A percentile compares a stretch with the other conserved stretches of the same genome.
Evolutionary conservation across 1,140 invertebrate genomes (phyloP).

Genomic region (Drosophila virilis): DNA sequence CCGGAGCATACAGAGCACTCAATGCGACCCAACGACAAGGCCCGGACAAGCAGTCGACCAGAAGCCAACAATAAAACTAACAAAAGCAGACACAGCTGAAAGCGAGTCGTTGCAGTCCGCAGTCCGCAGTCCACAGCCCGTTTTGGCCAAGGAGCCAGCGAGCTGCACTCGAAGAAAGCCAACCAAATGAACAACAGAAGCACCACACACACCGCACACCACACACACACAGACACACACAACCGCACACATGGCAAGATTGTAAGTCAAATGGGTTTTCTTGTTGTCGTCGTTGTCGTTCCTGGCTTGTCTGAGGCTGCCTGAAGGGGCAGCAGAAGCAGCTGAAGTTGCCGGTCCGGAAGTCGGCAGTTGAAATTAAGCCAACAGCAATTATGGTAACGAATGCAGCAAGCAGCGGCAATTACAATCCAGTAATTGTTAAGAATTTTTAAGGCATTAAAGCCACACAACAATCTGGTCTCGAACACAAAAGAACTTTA

Average conservation of each 20-base stretch:
- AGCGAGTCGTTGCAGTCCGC: conserved; percentile 9
- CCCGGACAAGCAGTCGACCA: conserved; percentile 15
- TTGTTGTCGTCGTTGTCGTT: conserved; percentile 60
- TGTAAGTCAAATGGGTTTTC: conserved; percentile 72
- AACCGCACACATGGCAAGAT: conserved; percentile 53
- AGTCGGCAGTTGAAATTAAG: conserved; percentile 79
- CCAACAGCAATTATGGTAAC: conserved; percentile 80
- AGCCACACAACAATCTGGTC: conserved; percentile 43
- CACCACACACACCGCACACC: conserved; percentile 7
- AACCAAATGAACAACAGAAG: conserved; percentile 49
- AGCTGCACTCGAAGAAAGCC: conserved; percentile 46
- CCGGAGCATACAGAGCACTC: conserved; percentile 37
- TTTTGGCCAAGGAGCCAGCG: conserved; percentile 10
- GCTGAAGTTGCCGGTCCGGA: conserved; percentile 73
- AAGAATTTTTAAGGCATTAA: conserved; percentile 55
- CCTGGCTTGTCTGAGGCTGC: conserved; percentile 16
- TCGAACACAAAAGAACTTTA: conserved; percentile 2
- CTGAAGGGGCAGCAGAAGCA: conserved; percentile 16
- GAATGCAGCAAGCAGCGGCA: conserved; percentile 75
- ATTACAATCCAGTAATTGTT: conserved; percentile 64
- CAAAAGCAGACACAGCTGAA: conserved; percentile 40
- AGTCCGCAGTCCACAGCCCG: too few species aligned
- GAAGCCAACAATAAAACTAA: conserved; percentile 51
- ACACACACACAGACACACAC: conserved; percentile 23
- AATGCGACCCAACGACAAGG: conserved; percentile 6